Evolutionary conservation across 1,140 invertebrate genomes (phyloP), one percentile per base, ranked within the genome.

Genomic region (Hypsibius dujardini): DNA sequence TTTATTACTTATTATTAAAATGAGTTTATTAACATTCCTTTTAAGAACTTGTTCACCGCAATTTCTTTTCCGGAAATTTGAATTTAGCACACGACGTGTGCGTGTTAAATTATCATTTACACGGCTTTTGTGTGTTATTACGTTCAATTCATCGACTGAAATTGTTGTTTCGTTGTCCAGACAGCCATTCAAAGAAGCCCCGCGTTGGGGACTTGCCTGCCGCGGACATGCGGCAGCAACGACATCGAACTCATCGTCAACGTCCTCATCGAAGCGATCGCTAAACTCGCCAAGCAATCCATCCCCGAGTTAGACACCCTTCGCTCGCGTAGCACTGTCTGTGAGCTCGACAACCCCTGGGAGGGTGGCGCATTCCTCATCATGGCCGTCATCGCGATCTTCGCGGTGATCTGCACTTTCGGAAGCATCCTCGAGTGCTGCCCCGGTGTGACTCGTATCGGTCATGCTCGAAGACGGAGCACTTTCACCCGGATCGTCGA

Each of bases 231-330:
- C 50, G 50, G 50, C n/a, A 7, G 7, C 50, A n/a, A 7, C n/a
- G 50, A 56, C 50, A 56, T 56, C 50, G n/a, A 7, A 7, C 7
- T n/a, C 50, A 56, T 56, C 50, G 50, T 56, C 50, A n/a, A 56
- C 50, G 50, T 12, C 50, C 50, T 56, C 7, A 56, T 56, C 50
- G 50, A n/a, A 7, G 7, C 7, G 7, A 56, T 56, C n/a, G n/a
- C 7, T 12, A 56, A 56, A n/a, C 50, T 56, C 50, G 7, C n/a
- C n/a, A 7, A 7, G 7, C 50, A 56, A 56, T n/a, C 50, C 7
- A n/a, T 56, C 7, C 50, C 50, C 50, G 50, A 56, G n/a, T n/a
- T 56, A n/a, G 50, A 56, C n/a, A n/a, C 50, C 50, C 50, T 56
- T 7, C n/a, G 7, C 7, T 7, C 50, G 50, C 50, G 50, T n/a